Percentiles rank a stretch among this genome's conserved stretches.
phyloP scores from a whole-genome alignment of 2,888 invertebrate species.

The Drosophila bunnanda region DNA sequence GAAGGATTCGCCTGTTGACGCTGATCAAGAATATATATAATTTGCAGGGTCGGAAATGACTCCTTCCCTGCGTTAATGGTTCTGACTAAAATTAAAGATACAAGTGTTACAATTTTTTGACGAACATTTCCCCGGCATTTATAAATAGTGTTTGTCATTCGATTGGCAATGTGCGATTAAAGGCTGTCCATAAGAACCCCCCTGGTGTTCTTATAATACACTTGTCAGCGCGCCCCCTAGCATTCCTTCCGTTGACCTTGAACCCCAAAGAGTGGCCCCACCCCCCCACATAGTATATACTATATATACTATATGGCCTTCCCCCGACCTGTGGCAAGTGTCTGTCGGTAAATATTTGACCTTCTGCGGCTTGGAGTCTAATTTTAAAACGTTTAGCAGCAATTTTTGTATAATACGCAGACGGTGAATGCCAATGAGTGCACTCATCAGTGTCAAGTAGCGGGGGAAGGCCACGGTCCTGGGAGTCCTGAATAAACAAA shows the following conservation, averaged over 20 bases:
- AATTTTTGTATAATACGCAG: slow-evolving; percentile 19
- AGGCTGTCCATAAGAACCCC: slow-evolving; percentile 1
- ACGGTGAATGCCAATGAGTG: slow-evolving; percentile 25
- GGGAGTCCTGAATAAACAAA: slow-evolving; percentile 1
- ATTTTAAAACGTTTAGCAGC: slow-evolving; percentile 45
- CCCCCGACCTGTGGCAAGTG: not conserved
- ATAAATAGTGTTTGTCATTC: slow-evolving; percentile 58
- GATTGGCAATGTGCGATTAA: slow-evolving; percentile 44
- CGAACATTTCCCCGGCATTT: slow-evolving; percentile 36
- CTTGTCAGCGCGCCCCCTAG: slow-evolving; percentile 49
- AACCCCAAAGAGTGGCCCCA: not conserved
- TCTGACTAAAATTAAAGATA: too few relatives aligned
- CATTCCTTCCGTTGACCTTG: slow-evolving; percentile 8
- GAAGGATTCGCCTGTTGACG: too few relatives aligned
- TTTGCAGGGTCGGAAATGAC: too few relatives aligned
- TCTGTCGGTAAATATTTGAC: slow-evolving; percentile 17
- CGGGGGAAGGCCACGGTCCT: slow-evolving; percentile 5
- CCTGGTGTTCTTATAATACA: slow-evolving; percentile 57
- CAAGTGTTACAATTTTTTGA: not conserved
- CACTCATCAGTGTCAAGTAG: slow-evolving; percentile 24
- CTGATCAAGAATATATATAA: too few relatives aligned
- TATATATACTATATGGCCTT: not conserved
- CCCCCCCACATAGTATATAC: not conserved
- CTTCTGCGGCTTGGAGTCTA: slow-evolving; percentile 36
- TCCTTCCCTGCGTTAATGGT: too few relatives aligned